A percentile compares a stretch with the other conserved stretches of the same genome.
Conservation (phyloP, 2,113 vertebrate genomes). For the Chiloscyllium plagiosum region DNA sequence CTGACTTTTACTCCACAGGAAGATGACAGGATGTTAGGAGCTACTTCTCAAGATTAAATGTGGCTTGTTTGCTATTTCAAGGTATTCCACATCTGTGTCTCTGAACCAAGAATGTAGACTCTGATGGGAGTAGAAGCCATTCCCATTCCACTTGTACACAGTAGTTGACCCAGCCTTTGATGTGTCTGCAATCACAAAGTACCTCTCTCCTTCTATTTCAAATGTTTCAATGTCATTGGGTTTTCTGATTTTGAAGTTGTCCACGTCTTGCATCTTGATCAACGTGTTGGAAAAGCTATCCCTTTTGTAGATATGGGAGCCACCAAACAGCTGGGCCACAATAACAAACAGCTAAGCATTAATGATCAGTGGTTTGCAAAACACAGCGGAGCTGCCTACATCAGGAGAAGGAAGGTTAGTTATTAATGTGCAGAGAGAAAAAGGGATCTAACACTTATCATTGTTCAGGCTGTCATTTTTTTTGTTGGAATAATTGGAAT, state of each 20-base stretch:
- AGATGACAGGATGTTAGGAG: constrained; percentile 36
- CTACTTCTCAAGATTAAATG: constrained; percentile 37
- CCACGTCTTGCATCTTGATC: constrained; percentile 39
- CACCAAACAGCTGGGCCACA: constrained; percentile 38
- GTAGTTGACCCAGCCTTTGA: constrained; percentile 39
- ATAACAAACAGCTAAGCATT: constrained; percentile 22
- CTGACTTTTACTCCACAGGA: constrained; percentile 32
- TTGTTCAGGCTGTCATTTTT: neutral
- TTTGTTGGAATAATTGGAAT: neutral
- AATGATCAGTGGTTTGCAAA: constrained; percentile 38
- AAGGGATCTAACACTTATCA: neutral
- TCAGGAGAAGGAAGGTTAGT: neutral
- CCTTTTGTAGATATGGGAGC: constrained; percentile 40
- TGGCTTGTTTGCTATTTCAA: constrained; percentile 40
- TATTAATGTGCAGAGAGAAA: neutral
- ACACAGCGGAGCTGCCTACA: constrained; percentile 45
- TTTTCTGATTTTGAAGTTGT: constrained; percentile 38
- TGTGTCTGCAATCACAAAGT: constrained; percentile 37
- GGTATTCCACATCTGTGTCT: constrained; percentile 38
- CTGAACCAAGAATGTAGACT: constrained; percentile 38
- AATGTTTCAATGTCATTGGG: constrained; percentile 40
- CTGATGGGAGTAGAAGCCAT: constrained; percentile 40
- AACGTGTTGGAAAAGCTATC: constrained; percentile 32
- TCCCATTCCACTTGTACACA: constrained; percentile 39
- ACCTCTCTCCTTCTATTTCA: constrained; percentile 36